A percentile compares a stretch with the other conserved stretches of the same genome.
phyloP scores from a whole-genome alignment of 2,113 vertebrate species.

The Motacilla alba region DNA sequence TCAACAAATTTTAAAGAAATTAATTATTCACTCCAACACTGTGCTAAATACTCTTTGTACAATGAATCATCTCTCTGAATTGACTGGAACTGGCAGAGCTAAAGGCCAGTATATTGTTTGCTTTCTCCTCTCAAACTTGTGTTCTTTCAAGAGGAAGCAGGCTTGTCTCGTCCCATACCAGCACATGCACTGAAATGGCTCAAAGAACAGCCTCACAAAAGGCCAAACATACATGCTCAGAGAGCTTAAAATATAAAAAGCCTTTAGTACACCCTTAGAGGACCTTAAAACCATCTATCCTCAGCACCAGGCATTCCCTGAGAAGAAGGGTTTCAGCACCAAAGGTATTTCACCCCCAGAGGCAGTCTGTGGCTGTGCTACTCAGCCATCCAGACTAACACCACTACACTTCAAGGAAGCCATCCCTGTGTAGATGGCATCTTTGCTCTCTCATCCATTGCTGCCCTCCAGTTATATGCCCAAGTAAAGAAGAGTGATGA shows the following conservation, averaged over 20 bases:
- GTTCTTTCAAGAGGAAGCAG: background rate
- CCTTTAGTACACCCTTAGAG: background rate
- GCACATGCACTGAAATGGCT: fast-evolving
- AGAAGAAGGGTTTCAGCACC: background rate
- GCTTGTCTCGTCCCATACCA: background rate
- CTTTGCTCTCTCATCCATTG: background rate
- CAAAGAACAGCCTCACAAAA: background rate
- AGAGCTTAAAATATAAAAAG: background rate
- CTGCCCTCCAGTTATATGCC: background rate
- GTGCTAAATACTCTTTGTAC: background rate
- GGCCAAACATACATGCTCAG: background rate
- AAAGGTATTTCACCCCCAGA: background rate
- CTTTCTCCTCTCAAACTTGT: background rate
- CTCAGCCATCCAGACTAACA: background rate
- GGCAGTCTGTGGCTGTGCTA: fast-evolving
- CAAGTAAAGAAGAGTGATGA: background rate
- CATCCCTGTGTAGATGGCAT: too few relatives aligned
- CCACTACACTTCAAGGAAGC: background rate
- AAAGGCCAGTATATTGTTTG: background rate
- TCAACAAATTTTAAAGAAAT: background rate
- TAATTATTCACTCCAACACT: background rate
- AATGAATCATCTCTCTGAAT: background rate
- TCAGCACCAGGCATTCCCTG: background rate
- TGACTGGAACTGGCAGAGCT: background rate
- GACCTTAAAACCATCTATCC: background rate